phyloP scores from a whole-genome alignment of 2,888 invertebrate species.

The Drosophila fungiperda region DNA sequence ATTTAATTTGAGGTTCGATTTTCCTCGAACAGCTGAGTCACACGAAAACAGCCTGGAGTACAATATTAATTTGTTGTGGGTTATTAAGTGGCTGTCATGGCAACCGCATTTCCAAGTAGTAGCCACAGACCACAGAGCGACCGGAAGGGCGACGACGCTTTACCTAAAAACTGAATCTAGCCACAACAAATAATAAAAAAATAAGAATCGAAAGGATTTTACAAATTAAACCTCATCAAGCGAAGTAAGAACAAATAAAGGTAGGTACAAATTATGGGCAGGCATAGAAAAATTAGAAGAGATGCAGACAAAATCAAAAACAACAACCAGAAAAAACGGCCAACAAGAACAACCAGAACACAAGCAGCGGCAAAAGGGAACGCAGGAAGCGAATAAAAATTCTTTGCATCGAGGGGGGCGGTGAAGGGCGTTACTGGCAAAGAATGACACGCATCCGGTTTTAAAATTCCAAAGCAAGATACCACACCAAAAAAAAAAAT shows the following conservation, averaged over 20 bases:
- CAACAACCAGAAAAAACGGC: slow-evolving; percentile 7
- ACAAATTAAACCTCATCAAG: slow-evolving; percentile 51
- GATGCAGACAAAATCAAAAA: slow-evolving; percentile 23
- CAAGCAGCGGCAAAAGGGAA: slow-evolving; percentile 12
- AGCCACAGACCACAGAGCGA: not conserved
- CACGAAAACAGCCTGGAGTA: slow-evolving; percentile 5
- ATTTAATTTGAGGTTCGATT: slow-evolving; percentile 14
- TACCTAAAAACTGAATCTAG: slow-evolving; percentile 14
- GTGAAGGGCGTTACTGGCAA: slow-evolving; percentile 10
- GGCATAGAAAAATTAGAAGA: slow-evolving; percentile 73
- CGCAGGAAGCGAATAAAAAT: slow-evolving; percentile 31
- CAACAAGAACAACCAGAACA: slow-evolving; percentile 15
- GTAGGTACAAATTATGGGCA: slow-evolving; percentile 68
- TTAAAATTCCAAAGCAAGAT: slow-evolving; percentile 68
- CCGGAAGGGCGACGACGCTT: slow-evolving; percentile 32
- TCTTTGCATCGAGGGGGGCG: slow-evolving; percentile 5
- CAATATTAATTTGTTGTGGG: slow-evolving; percentile 47
- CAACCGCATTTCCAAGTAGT: slow-evolving; percentile 52
- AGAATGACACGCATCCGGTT: slow-evolving; percentile 76
- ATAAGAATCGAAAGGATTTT: slow-evolving; percentile 39
- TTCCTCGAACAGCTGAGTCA: slow-evolving; percentile 28
- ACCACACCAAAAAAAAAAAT: not conserved
- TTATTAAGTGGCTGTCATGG: slow-evolving; percentile 43
- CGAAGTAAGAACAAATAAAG: slow-evolving; percentile 37
- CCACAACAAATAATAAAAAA: slow-evolving; percentile 25